Percentiles rank a stretch among this genome's conserved stretches.
Conservation (phyloP, 1,140 invertebrate species). For the Drosophila subobscura region DNA sequence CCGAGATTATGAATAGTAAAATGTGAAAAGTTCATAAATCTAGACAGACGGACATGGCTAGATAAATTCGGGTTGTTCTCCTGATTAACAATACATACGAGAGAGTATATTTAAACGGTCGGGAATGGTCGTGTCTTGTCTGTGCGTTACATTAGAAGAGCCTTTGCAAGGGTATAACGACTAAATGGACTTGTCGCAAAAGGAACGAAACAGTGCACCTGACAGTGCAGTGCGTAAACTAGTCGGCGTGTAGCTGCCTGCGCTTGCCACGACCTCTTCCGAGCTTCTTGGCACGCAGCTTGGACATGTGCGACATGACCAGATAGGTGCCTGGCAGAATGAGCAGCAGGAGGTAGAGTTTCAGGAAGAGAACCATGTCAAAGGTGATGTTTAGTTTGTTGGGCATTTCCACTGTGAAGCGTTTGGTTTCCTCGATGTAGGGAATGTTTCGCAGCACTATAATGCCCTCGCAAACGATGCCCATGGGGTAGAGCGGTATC, state of each 20-base stretch:
- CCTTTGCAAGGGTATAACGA: too few relatives aligned
- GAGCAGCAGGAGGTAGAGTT: slow-evolving; percentile 90
- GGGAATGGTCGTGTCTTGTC: too few relatives aligned
- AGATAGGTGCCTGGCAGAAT: slow-evolving; percentile 90
- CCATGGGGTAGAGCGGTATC: slow-evolving; percentile 96
- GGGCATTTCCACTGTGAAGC: slow-evolving; percentile 90
- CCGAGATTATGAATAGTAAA: too few relatives aligned
- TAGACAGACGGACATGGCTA: too few relatives aligned
- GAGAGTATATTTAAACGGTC: too few relatives aligned
- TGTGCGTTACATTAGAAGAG: too few relatives aligned
- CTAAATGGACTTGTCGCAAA: slow-evolving; percentile 1
- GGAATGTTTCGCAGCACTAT: slow-evolving; percentile 92
- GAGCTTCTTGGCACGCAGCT: slow-evolving; percentile 87
- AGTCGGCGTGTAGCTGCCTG: slow-evolving; percentile 33
- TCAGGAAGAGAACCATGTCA: slow-evolving; percentile 91
- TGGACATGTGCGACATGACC: slow-evolving; percentile 92
- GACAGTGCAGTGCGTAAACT: slow-evolving; percentile 35
- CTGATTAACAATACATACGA: too few relatives aligned
- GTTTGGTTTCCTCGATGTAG: slow-evolving; percentile 93
- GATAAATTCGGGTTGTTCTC: too few relatives aligned
- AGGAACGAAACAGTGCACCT: slow-evolving; percentile 5
- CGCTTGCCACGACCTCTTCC: slow-evolving; percentile 63
- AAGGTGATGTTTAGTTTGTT: slow-evolving; percentile 94
- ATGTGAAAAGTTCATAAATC: too few relatives aligned
- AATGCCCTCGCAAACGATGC: slow-evolving; percentile 93